Percentiles rank a stretch among this genome's conserved stretches.
phyloP scores from a whole-genome alignment of 1,140 invertebrate genomes.

The Drosophila elegans region DNA sequence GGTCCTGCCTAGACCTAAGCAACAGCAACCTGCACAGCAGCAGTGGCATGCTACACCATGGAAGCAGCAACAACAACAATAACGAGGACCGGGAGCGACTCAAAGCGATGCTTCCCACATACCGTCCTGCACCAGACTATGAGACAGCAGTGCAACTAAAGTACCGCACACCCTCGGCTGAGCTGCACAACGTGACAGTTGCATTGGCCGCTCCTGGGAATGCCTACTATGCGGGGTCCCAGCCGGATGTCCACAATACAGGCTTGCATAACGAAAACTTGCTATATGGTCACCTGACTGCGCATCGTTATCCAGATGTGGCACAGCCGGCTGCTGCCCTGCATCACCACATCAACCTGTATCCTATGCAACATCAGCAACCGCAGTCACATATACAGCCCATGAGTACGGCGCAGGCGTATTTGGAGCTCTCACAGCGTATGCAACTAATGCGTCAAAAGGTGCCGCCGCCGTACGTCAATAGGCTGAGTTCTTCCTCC shows the following conservation, averaged over 20 bases:
- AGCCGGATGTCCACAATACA: slow-evolving; percentile 79
- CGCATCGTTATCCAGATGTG: slow-evolving; percentile 86
- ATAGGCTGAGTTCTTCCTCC: slow-evolving; percentile 90
- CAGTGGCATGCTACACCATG: slow-evolving; percentile 66
- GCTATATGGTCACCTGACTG: slow-evolving; percentile 65
- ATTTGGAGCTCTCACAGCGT: slow-evolving; percentile 84
- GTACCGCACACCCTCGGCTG: slow-evolving; percentile 86
- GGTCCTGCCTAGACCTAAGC: slow-evolving; percentile 89
- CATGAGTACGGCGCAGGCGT: slow-evolving; percentile 41
- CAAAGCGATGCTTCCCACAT: slow-evolving; percentile 92
- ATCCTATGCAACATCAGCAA: slow-evolving; percentile 66
- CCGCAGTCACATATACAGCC: slow-evolving; percentile 56
- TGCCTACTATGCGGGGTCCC: slow-evolving; percentile 76
- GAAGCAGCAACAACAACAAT: slow-evolving; percentile 54
- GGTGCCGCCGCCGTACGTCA: slow-evolving; percentile 92
- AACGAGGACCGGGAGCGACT: slow-evolving; percentile 76
- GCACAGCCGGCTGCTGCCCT: slow-evolving; percentile 86
- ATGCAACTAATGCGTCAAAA: slow-evolving; percentile 90
- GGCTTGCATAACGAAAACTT: slow-evolving; percentile 67
- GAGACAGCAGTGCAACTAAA: slow-evolving; percentile 95
- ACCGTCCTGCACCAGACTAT: slow-evolving; percentile 96
- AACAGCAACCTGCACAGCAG: slow-evolving; percentile 84
- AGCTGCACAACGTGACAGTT: slow-evolving; percentile 74
- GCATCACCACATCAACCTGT: slow-evolving; percentile 74
- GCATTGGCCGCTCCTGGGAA: slow-evolving; percentile 55